A percentile compares a stretch with the other conserved stretches of the same genome.
Conservation (phyloP, 2,888 invertebrate species). For the Sycophila texana region DNA sequence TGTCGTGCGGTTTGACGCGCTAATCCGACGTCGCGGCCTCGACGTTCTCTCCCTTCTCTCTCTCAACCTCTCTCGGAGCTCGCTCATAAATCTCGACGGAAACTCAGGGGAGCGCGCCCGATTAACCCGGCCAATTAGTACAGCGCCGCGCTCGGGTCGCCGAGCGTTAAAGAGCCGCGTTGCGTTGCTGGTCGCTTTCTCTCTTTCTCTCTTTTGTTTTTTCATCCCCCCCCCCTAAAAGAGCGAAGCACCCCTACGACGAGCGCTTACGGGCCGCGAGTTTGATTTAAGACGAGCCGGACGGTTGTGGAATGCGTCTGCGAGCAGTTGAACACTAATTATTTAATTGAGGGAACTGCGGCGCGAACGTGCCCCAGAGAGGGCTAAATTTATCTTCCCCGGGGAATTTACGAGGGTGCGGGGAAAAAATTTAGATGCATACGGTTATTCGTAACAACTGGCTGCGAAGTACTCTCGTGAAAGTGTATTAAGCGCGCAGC, state of each 20-base stretch:
- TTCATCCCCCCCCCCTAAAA: not conserved
- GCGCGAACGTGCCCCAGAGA: too few species aligned
- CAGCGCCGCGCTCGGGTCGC: not conserved
- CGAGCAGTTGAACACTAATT: too few species aligned
- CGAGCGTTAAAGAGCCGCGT: constrained; percentile 30
- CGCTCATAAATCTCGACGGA: constrained; percentile 60
- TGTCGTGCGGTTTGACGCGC: constrained; percentile 67
- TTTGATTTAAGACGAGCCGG: too few species aligned
- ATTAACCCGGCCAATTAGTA: constrained; percentile 57
- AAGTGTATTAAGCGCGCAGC: too few species aligned
- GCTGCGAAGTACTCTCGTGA: too few species aligned
- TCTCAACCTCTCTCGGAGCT: constrained; percentile 19
- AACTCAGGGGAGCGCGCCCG: constrained; percentile 56
- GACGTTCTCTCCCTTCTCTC: not conserved
- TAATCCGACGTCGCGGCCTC: constrained; percentile 62
- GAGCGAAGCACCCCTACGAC: not conserved
- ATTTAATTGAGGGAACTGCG: too few species aligned
- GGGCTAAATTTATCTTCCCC: not conserved
- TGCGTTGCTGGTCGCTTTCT: not conserved
- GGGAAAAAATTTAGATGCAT: too few species aligned
- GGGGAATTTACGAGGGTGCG: too few species aligned
- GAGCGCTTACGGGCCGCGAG: too few species aligned
- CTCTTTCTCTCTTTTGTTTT: too few species aligned
- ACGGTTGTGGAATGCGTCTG: too few species aligned
- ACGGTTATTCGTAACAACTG: too few species aligned